Evolutionary conservation across 92 coral and sea anemone species (phyloP).

Genomic region (Blastomussa wellsi): DNA sequence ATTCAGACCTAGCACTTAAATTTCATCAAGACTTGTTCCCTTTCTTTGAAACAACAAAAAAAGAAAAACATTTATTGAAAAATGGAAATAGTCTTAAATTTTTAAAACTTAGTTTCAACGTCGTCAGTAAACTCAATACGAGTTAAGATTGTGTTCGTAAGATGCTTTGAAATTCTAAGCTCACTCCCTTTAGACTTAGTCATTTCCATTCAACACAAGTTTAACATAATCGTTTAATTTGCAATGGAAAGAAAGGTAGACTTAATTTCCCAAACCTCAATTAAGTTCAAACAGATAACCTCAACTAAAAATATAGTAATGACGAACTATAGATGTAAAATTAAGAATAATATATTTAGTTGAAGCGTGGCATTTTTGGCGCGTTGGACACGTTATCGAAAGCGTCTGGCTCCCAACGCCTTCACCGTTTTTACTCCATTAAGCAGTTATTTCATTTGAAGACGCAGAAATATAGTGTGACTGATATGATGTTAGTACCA

Average conservation of each 20-base stretch:
- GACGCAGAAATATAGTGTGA: background rate
- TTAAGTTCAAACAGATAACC: constrained; percentile 14
- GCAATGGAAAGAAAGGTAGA: background rate
- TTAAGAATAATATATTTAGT: too few relatives aligned
- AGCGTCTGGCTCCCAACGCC: background rate
- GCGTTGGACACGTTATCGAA: too few relatives aligned
- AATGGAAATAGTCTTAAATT: background rate
- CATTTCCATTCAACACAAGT: background rate
- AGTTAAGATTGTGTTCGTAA: background rate
- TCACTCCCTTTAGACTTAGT: background rate
- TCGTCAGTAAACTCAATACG: too few relatives aligned
- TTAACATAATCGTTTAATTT: background rate
- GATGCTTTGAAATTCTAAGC: background rate
- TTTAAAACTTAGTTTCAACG: background rate
- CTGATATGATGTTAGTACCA: background rate
- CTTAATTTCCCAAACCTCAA: background rate
- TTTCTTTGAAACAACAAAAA: background rate
- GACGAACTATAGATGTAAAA: background rate
- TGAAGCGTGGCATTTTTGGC: too few relatives aligned
- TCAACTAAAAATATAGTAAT: background rate
- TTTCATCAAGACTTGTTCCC: background rate
- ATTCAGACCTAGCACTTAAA: background rate
- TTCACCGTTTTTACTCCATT: background rate
- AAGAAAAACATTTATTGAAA: background rate
- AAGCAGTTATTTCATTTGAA: background rate